A percentile compares a stretch with the other conserved stretches of the same genome.
phyloP scores from a whole-genome alignment of 2,888 invertebrate genomes.

The Diploptera punctata region DNA sequence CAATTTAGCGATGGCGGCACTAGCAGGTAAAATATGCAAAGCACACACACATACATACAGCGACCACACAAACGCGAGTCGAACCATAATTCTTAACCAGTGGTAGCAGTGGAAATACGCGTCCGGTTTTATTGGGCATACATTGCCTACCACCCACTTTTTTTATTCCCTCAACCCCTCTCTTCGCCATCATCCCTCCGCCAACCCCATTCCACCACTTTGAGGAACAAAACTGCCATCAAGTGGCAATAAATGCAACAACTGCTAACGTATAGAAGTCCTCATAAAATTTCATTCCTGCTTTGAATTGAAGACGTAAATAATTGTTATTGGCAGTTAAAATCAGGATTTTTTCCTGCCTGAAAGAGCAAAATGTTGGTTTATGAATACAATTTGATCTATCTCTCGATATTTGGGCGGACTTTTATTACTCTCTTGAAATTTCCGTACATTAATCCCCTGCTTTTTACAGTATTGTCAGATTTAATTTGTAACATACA shows the following conservation, averaged over 20 bases:
- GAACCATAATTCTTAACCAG: conserved; percentile 18
- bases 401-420: too few relatives aligned
- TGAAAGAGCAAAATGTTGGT: too few relatives aligned
- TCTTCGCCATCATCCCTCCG: background rate
- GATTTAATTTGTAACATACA: too few relatives aligned
- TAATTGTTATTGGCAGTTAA: background rate
- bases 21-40: conserved; percentile 22
- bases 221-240: conserved; percentile 17
- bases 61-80: background rate
- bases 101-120: background rate
- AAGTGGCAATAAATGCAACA: conserved; percentile 25
- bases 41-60: background rate
- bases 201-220: background rate
- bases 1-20: background rate
- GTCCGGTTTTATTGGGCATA: conserved; percentile 11
- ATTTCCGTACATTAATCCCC: too few relatives aligned
- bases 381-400: too few relatives aligned
- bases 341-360: too few relatives aligned
- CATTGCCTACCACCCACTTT: background rate
- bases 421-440: too few relatives aligned
- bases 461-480: too few relatives aligned
- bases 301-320: background rate
- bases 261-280: conserved; percentile 4
- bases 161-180: background rate
- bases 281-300: background rate